Percentiles rank a stretch among this genome's conserved stretches.
These are phyloP conservation scores for Cylindroiulus punctatus DNA, from an alignment of 2,888 invertebrate genomes.

Conservation along the genomic window DNA sequence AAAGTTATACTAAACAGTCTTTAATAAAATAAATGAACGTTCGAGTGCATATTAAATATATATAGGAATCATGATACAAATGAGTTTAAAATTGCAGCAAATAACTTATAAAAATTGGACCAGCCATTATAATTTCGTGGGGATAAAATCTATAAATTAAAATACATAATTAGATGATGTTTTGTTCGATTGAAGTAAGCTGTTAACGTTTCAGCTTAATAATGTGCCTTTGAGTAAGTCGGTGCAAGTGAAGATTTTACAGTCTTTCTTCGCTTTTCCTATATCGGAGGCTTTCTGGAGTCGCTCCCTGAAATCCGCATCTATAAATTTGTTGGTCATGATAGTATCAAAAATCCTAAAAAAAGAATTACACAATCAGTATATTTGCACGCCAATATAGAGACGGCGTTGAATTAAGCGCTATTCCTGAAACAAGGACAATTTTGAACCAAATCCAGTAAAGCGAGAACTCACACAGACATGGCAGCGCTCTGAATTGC, in stretches of 20 bases:
- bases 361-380: neutral
- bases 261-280: slow-evolving; percentile 46
- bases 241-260: slow-evolving; percentile 50
- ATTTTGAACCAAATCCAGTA: neutral
- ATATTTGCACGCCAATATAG: too few species aligned
- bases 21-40: neutral
- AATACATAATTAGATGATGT: neutral
- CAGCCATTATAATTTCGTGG: neutral
- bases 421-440: too few species aligned
- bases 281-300: slow-evolving; percentile 28
- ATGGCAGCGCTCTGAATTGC: slow-evolving; percentile 47
- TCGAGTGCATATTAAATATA: neutral
- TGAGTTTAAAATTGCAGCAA: neutral
- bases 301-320: slow-evolving; percentile 4
- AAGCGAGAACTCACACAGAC: slow-evolving; percentile 50
- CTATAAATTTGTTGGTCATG: slow-evolving; percentile 48
- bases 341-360: slow-evolving; percentile 52
- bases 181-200: neutral
- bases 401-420: too few species aligned
- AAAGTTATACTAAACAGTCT: neutral
- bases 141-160: slow-evolving; percentile 9
- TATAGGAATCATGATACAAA: neutral
- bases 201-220: neutral
- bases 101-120: neutral
- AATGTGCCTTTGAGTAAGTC: slow-evolving; percentile 25